These are phyloP conservation scores for Vireo griseus DNA, from an alignment of 2,797 vertebrate genomes.

Conservation along the genomic window DNA sequence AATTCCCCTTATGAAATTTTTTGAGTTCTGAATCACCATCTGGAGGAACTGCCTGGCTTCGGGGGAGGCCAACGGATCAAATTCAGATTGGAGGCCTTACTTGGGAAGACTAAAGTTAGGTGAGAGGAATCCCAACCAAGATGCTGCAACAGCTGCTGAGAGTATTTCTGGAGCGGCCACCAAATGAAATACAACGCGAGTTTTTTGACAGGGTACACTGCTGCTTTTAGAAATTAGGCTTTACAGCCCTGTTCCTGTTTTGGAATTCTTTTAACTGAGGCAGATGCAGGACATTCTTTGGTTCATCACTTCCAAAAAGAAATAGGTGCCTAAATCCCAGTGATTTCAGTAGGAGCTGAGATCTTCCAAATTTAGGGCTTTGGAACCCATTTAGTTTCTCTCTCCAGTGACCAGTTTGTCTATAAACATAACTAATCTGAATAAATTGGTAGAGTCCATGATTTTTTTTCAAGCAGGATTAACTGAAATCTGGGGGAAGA, in stretches of 20 bases:
- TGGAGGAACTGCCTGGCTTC: background rate
- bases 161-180: background rate
- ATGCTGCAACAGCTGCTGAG: background rate
- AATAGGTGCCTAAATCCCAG: background rate
- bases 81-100: background rate
- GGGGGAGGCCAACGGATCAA: background rate
- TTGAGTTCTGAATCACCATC: background rate
- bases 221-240: background rate
- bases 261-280: background rate
- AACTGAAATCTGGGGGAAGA: background rate
- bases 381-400: background rate
- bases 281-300: accelerated
- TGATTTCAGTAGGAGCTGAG: background rate
- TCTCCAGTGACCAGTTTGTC: accelerated
- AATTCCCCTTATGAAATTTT: background rate
- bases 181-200: background rate
- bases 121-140: constrained; percentile 7
- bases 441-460: background rate
- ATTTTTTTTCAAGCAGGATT: background rate
- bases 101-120: background rate
- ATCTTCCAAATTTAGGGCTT: background rate
- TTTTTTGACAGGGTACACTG: background rate
- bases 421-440: background rate
- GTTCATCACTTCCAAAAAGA: background rate
- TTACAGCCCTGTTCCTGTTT: background rate